Base-by-base conservation (phyloP, 2,888 invertebrate genomes). In the Stenodema calcarata region DNA sequence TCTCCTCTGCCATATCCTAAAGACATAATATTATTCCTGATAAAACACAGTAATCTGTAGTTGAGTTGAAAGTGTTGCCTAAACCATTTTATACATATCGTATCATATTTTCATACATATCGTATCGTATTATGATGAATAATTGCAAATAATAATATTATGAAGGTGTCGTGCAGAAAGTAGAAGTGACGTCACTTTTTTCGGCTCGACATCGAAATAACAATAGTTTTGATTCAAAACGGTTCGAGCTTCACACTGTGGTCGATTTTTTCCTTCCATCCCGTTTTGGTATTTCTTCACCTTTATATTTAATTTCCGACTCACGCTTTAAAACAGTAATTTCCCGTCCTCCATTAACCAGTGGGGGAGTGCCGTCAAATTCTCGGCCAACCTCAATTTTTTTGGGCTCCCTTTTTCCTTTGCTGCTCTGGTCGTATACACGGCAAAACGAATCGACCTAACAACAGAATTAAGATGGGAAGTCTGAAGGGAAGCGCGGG, bases 381-480 rank as follows among this genome's bases (percentile, higher is more conserved):
- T 84, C 84, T 47, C 80, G 30, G 73, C 44, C 84, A 84, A 44
- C 73, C 75, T 73, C 47, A 73, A 75, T 70, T 84, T 84, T 78
- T 84, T 84, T 84, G 28, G 23, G 18, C 14, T 41, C 28, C 28
- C 47, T 84, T 84, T 75, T 84, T 44, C 84, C 42, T 44, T 28
- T 28, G 18, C 84, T 73, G 18, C 23, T 18, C 62, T 0, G 23
- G 44, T 12, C 6, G 73, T 70, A 83, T 84, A 73, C 84, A 30
- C 75, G 54, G 84, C 84, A 84, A 84, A 84, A 73, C 84, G 84
- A 84, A 84, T 84, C 75, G 84, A 16, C 84, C 84, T 84, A 84
- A 84, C 84, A 84, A 84, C 84, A 84, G 84, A 84, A 84, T 84
- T 84, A 84, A 84, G 84, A 84, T 73, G 70, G 75, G 73, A 54